Base-by-base conservation (phyloP, 2,888 invertebrate species). In the Hirudinaria manillensis region DNA sequence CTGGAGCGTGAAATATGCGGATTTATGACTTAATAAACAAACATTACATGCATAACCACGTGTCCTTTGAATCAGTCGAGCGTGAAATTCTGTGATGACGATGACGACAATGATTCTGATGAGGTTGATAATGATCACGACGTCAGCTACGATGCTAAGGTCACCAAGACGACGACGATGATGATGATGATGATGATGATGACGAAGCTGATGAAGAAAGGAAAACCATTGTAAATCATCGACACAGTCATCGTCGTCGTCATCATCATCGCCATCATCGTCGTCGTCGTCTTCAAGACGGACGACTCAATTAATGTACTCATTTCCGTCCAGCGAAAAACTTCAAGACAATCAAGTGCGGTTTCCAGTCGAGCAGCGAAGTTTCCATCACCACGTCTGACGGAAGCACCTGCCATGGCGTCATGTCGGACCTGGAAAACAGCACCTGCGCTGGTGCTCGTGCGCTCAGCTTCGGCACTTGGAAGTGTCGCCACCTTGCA, bases 231-330 rank as follows among this genome's bases (percentile, higher is more conserved):
- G 10, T 6, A 56, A 1, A 13, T 61, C n/a, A 6, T 61, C 61
- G 13, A 2, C 61, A 6, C 19, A 16, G 13, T 29, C 61, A 61
- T 29, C 61, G 21, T 29, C 61, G n/a, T 21, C 61, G 13, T 61
- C 61, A 61, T 61, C 61, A 61, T 61, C 13, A 61, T 61, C 61
- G n/a, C 10, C 24, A 61, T n/a, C 6, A 61, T 61, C 61, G n/a
- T 61, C 61, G n/a, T n/a, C 61, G n/a, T 61, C 61, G n/a, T 61
- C 65, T 61, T 65, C 73, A 73, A 61, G 32, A 61, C 29, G 34
- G 32, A 61, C 73, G 16, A 29, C 36, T 61, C 29, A 61, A 61
- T n/a, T n/a, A 61, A 16, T 21, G 21, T 53, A 13, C 13, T 16
- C 61, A 61, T 10, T n/a, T 21, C 61, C 24, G 6, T 61, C 61